Evolutionary conservation across 2,888 invertebrate species (phyloP).

Genomic region (Deroplatys truncata): DNA sequence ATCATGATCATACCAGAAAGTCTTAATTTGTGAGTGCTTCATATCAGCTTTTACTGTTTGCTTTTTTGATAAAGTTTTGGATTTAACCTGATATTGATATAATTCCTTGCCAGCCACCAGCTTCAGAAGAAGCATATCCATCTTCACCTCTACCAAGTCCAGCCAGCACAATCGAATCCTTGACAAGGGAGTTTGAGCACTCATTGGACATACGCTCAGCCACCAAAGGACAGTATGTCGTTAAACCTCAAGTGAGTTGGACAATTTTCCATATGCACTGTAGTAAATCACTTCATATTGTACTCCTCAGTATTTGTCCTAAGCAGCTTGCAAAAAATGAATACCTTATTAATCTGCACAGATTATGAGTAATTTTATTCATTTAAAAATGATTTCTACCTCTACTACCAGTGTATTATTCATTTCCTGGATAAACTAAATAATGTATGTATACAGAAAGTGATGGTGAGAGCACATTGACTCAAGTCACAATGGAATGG

Average conservation of each 20-base stretch:
- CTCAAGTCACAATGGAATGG: no score
- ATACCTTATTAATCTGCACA: no score
- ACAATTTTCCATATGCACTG: background rate
- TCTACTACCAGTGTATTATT: no score
- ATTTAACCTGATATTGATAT: conserved; percentile 24
- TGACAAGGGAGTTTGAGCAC: conserved; percentile 78
- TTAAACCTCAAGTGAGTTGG: conserved; percentile 53
- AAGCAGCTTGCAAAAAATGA: no score
- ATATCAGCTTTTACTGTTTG: background rate
- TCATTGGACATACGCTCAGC: conserved; percentile 65
- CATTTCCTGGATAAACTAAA: no score
- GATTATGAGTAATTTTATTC: no score
- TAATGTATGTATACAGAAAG: no score
- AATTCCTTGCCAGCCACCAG: conserved; percentile 43
- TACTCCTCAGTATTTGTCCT: background rate
- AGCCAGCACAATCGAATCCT: conserved; percentile 72
- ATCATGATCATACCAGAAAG: background rate
- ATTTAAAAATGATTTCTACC: no score
- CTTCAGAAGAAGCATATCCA: conserved; percentile 39
- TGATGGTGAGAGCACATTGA: no score
- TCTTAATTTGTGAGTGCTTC: background rate
- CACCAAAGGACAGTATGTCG: conserved; percentile 58
- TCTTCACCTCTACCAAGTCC: conserved; percentile 65
- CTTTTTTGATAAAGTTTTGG: background rate
- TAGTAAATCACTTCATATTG: background rate